Conservation (phyloP, 2,113 vertebrate genomes). For the Pelecanoides urinatrix region DNA sequence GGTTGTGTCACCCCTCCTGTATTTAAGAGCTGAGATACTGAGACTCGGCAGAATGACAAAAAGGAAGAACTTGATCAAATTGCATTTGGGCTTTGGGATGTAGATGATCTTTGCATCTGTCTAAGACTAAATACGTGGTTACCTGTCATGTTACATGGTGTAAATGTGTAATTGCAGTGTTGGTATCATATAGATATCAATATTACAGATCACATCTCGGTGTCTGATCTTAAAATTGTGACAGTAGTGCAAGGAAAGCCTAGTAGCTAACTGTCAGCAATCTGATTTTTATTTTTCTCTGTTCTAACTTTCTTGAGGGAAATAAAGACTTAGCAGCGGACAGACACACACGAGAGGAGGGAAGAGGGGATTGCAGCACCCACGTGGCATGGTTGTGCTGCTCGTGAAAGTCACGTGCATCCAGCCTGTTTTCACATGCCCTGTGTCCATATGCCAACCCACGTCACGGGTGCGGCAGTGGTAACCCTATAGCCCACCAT, state of each 20-base stretch:
- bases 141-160: not conserved
- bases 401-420: fast-evolving
- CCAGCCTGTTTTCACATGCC: not conserved
- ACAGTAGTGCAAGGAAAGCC: not conserved
- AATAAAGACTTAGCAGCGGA: not conserved
- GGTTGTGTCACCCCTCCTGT: not conserved
- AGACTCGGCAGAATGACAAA: not conserved
- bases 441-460: not conserved
- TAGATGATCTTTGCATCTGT: not conserved
- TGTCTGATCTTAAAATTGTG: not conserved
- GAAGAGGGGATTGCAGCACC: not conserved
- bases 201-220: not conserved
- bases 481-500: not conserved
- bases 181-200: not conserved
- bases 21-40: not conserved
- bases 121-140: not conserved
- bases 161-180: not conserved
- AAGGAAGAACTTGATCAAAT: not conserved
- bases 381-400: not conserved
- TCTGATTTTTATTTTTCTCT: not conserved
- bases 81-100: not conserved
- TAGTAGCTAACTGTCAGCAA: not conserved
- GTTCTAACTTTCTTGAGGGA: not conserved
- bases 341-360: not conserved
- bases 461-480: fast-evolving